Conservation (phyloP, 2,113 vertebrate genomes). For the Heterocephalus glaber region DNA sequence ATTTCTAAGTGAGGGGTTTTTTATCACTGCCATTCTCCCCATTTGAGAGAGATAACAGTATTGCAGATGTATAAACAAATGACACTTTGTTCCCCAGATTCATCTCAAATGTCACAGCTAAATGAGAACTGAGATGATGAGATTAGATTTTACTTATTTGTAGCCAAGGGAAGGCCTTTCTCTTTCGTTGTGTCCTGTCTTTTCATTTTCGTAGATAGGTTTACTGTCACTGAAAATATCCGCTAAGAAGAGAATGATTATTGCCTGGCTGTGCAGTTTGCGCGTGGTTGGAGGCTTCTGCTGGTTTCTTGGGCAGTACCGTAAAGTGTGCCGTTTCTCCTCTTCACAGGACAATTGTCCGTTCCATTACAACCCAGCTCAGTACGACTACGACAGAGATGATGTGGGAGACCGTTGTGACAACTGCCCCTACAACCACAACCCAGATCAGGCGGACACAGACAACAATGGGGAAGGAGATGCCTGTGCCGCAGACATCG, state of each 20-base stretch:
- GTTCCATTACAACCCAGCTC: conserved; percentile 95
- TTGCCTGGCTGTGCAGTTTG: background rate
- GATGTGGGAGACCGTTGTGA: conserved; percentile 97
- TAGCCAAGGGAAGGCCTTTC: background rate
- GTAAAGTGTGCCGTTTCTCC: background rate
- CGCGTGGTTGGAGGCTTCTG: background rate
- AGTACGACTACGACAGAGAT: conserved; percentile 96
- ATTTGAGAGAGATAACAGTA: background rate
- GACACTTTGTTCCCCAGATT: background rate
- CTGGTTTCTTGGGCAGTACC: background rate
- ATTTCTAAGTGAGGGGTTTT: conserved; percentile 25
- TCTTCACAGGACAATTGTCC: conserved; percentile 95
- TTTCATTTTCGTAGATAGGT: background rate
- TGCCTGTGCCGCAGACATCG: conserved; percentile 96
- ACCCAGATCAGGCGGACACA: conserved; percentile 96
- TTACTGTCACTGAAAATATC: background rate
- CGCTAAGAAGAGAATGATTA: background rate
- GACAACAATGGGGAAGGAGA: conserved; percentile 98
- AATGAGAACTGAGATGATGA: background rate
- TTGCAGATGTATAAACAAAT: background rate
- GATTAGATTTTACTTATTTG: background rate
- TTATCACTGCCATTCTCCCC: background rate
- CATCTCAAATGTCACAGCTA: background rate
- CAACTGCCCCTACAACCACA: conserved; percentile 97
- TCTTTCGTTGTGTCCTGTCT: background rate